Conservation (phyloP, 2,797 vertebrate genomes). For the Botia almorhae region DNA sequence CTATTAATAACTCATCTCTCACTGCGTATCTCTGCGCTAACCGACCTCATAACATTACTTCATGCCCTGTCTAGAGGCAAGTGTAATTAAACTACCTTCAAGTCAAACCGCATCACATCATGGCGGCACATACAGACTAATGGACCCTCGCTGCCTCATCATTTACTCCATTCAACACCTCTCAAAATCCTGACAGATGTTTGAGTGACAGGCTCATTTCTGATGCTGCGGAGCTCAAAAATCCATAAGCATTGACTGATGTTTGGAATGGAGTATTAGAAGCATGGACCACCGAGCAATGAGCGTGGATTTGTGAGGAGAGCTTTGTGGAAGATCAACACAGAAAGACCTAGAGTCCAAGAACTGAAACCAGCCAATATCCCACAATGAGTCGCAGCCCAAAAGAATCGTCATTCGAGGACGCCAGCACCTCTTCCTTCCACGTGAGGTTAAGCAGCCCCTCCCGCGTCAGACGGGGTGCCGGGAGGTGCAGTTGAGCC, state of each 20-base stretch:
- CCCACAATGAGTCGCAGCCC: slow-evolving; percentile 76
- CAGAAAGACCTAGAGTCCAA: neutral
- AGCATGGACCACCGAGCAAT: slow-evolving; percentile 22
- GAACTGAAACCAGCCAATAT: slow-evolving; percentile 13
- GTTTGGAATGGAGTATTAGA: slow-evolving; percentile 71
- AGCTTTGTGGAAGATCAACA: slow-evolving; percentile 15
- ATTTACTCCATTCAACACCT: slow-evolving; percentile 58
- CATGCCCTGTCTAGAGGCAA: slow-evolving; percentile 61
- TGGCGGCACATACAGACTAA: slow-evolving; percentile 58
- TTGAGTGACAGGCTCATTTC: slow-evolving; percentile 66
- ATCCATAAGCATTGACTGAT: slow-evolving; percentile 74
- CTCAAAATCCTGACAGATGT: slow-evolving; percentile 74
- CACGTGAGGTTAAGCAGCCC: slow-evolving; percentile 80
- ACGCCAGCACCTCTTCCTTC: slow-evolving; percentile 69
- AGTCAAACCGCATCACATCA: slow-evolving; percentile 78
- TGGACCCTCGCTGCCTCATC: slow-evolving; percentile 4
- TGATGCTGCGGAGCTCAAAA: slow-evolving; percentile 71
- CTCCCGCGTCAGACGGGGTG: slow-evolving; percentile 71
- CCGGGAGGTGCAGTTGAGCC: slow-evolving; percentile 65
- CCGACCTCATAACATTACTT: slow-evolving; percentile 63
- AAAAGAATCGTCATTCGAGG: no score
- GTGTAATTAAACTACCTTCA: slow-evolving; percentile 74
- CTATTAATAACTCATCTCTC: slow-evolving; percentile 66
- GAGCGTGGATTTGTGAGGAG: slow-evolving; percentile 38
- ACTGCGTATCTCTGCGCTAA: slow-evolving; percentile 40